Evolutionary conservation across 2,888 invertebrate genomes (phyloP).

Genomic region (Chouioia cunea): DNA sequence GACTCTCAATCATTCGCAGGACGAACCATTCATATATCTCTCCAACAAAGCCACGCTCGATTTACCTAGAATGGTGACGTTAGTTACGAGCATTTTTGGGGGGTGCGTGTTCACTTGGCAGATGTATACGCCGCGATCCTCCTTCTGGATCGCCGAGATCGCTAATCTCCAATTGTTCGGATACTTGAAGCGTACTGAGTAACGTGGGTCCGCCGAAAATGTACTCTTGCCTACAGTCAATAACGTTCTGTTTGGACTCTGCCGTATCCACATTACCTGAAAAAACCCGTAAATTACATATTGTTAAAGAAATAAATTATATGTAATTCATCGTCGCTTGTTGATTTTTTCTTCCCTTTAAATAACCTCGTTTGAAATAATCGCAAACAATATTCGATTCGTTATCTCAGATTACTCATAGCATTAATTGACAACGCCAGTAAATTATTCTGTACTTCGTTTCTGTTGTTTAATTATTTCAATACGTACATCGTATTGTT

Average conservation of each 20-base stretch:
- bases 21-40: neutral
- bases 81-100: conserved; percentile 80
- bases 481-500: no score
- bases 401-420: neutral
- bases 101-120: conserved; percentile 88
- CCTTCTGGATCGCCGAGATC: conserved; percentile 79
- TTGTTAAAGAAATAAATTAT: no score
- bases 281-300: neutral
- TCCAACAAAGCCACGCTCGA: neutral
- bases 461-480: neutral
- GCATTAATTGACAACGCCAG: neutral
- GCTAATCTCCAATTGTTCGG: conserved; percentile 80
- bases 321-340: no score
- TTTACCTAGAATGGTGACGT: conserved; percentile 81
- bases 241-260: conserved; percentile 75
- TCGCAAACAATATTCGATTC: no score
- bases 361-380: no score
- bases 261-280: conserved; percentile 79
- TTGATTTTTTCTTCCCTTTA: no score
- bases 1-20: conserved; percentile 11
- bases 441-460: neutral
- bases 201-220: conserved; percentile 75
- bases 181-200: conserved; percentile 77
- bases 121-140: conserved; percentile 82
- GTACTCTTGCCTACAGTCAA: conserved; percentile 77